Conservation (phyloP, 2,888 invertebrate genomes). For the Prenolepis imparis region DNA sequence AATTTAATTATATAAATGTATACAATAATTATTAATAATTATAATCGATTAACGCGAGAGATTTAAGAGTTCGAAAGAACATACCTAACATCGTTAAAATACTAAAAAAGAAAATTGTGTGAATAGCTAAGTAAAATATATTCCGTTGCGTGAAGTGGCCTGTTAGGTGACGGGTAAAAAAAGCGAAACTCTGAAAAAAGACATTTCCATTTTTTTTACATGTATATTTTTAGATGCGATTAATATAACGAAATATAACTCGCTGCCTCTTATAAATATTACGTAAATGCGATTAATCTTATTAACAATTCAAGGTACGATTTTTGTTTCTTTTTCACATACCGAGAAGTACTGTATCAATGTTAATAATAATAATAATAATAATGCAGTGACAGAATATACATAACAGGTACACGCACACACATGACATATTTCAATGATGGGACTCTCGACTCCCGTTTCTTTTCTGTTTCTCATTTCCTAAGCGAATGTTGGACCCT, state of each 20-base stretch:
- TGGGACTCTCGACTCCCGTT: slow-evolving; percentile 17
- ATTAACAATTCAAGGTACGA: slow-evolving; percentile 81
- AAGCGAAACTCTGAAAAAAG: slow-evolving; percentile 67
- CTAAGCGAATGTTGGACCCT: background rate
- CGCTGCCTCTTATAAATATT: slow-evolving; percentile 69
- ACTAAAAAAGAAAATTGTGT: slow-evolving; percentile 30
- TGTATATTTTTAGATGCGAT: slow-evolving; percentile 69
- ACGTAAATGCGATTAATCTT: slow-evolving; percentile 82
- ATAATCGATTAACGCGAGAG: slow-evolving; percentile 35
- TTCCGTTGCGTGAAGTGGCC: slow-evolving; percentile 49
- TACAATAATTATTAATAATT: slow-evolving; percentile 15
- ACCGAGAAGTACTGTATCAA: slow-evolving; percentile 81
- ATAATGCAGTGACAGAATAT: slow-evolving; percentile 78
- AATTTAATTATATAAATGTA: background rate
- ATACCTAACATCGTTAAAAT: slow-evolving; percentile 48
- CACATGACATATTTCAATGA: slow-evolving; percentile 45
- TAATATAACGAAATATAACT: slow-evolving; percentile 65
- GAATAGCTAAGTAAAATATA: slow-evolving; percentile 50
- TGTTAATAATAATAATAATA: slow-evolving; percentile 78
- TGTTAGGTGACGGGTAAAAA: slow-evolving; percentile 51
- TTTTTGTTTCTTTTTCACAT: slow-evolving; percentile 76
- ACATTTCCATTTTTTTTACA: slow-evolving; percentile 77
- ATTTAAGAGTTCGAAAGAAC: slow-evolving; percentile 43
- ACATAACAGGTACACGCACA: slow-evolving; percentile 69
- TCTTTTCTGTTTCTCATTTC: slow-evolving; percentile 38